Evolutionary conservation across 2,797 vertebrate species (phyloP), one percentile per base, ranked within the genome.

Genomic region (Melanotaenia pygmaea): DNA sequence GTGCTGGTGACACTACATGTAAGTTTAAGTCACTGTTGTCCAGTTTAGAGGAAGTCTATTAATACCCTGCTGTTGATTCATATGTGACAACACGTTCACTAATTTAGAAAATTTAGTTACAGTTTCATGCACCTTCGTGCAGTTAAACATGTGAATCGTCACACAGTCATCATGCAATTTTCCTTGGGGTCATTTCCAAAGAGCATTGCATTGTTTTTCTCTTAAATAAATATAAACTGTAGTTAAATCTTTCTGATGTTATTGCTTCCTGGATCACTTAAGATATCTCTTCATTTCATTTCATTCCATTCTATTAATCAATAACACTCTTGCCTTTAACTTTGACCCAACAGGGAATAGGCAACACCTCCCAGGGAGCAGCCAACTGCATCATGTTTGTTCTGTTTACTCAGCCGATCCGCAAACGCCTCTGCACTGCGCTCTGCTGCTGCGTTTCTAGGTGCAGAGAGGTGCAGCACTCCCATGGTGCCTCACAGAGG

Each of bases 351-450:
- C 94, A 97, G 98, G 98, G 98, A 0, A 92, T 99, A 0, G 98
- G 98, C 7, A 99, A 99, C 94, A 99, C 96, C 0, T 97, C 95
- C 58, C 98, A 99, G 86, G 98, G 98, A 80, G 98, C 96, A 0
- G 97, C 98, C 79, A 99, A 99, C 93, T 98, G 97, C 85, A 94
- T 98, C 83, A 94, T 97, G 95, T 99, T 99, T 3, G 96, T 96
- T 1, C 84, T 99, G 50, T 96, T 96, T 32, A 99, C 97, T 0
- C 92, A 84, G 0, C 94, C 91, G 0, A 89, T 99, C 50, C 94
- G 97, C 1, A 40, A 86, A 0, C 95, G 96, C 2, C 94, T 99
- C 51, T 59, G 92, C 8, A 59, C 91, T 0, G 43, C 82, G 1
- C 56, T 97, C 6, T 94, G 94, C 81, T 93, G 94, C 85, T 92